These are phyloP conservation scores for Siniperca undulata DNA, from an alignment of 2,797 vertebrate species.

Conservation along the genomic window DNA sequence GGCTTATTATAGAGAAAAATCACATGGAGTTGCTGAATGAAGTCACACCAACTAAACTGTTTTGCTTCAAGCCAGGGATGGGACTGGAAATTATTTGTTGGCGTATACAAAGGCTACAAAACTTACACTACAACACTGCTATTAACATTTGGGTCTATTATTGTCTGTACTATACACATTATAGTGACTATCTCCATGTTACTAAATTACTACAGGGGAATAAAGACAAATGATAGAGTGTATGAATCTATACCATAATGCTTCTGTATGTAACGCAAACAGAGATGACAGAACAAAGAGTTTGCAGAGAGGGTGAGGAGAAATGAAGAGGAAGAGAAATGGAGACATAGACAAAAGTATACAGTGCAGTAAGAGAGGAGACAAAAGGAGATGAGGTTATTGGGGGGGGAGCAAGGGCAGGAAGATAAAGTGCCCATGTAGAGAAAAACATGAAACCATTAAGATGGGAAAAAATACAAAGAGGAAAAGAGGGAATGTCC, in stretches of 20 bases:
- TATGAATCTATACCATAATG: constrained; percentile 25
- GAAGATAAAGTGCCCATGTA: constrained; percentile 72
- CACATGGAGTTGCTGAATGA: constrained; percentile 16
- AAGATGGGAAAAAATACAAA: constrained; percentile 65
- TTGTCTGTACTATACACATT: constrained; percentile 1
- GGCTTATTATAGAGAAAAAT: constrained; percentile 41
- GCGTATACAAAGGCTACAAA: constrained; percentile 5
- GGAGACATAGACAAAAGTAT: constrained; percentile 55
- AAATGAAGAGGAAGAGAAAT: constrained; percentile 60
- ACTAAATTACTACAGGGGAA: constrained; percentile 21
- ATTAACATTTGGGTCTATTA: constrained; percentile 8
- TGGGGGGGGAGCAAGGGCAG: constrained; percentile 52
- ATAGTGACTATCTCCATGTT: constrained; percentile 9
- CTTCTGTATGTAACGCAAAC: constrained; percentile 7
- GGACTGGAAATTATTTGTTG: constrained; percentile 19
- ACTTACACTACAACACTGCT: background rate
- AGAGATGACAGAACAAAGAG: constrained; percentile 45
- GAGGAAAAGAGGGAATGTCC: constrained; percentile 69
- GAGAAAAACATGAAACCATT: constrained; percentile 73
- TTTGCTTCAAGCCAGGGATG: constrained; percentile 19
- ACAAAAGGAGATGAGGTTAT: constrained; percentile 63
- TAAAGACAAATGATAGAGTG: constrained; percentile 1
- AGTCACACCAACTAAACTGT: constrained; percentile 43
- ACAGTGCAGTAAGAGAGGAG: constrained; percentile 61
- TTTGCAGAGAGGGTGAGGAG: constrained; percentile 15